Evolutionary conservation across 2,888 invertebrate genomes (phyloP).

Genomic region (Cistogaster globosa): DNA sequence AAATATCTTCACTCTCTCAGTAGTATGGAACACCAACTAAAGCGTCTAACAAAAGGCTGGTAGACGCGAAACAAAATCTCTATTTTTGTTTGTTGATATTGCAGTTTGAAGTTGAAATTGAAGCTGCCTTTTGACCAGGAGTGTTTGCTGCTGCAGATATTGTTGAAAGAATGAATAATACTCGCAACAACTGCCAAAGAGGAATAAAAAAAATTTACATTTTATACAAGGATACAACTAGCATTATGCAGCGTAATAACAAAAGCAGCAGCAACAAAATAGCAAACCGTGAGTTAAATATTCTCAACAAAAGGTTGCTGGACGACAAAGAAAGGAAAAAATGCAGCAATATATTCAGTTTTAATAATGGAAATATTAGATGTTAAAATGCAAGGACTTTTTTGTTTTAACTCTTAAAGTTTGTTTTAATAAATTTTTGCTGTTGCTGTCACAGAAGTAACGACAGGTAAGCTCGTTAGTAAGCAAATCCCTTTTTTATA

Average conservation of each 20-base stretch:
- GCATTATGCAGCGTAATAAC: neutral
- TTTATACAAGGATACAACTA: neutral
- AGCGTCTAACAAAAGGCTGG: neutral
- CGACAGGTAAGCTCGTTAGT: constrained; percentile 54
- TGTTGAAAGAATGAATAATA: constrained; percentile 26
- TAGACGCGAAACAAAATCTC: constrained; percentile 8
- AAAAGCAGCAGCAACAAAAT: neutral
- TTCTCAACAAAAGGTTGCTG: neutral
- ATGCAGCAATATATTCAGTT: neutral
- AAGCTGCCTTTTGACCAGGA: constrained; percentile 46
- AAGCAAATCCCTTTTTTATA: constrained; percentile 48
- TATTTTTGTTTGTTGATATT: constrained; percentile 9
- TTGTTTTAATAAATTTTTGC: neutral
- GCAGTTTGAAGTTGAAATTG: constrained; percentile 59
- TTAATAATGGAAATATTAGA: constrained; percentile 40
- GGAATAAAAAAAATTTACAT: constrained; percentile 4
- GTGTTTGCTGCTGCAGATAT: neutral
- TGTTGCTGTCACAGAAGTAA: constrained; percentile 27
- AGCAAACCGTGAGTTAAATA: neutral
- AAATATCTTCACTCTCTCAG: too few species aligned
- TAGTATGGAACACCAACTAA: too few species aligned
- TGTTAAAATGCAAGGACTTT: constrained; percentile 14
- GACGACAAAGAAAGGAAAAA: too few species aligned
- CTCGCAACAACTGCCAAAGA: constrained; percentile 5
- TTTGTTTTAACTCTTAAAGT: neutral